Conservation (phyloP, 2,797 vertebrate genomes). For the Acropternis orthonyx region DNA sequence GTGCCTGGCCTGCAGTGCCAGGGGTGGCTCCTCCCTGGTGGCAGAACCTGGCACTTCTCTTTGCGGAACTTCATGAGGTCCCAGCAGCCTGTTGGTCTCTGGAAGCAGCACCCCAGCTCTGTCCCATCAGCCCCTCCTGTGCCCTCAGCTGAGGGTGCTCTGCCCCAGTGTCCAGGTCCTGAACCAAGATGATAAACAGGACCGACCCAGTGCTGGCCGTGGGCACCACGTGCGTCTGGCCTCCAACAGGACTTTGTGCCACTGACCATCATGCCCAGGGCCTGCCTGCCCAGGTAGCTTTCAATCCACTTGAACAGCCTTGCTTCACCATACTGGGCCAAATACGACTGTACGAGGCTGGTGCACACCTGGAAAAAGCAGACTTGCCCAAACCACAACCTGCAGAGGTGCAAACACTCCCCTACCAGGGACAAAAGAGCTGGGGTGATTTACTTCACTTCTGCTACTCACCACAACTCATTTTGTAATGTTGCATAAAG, state of each 20-base stretch:
- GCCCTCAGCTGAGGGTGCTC: rapidly evolving
- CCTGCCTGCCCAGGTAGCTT: neutral
- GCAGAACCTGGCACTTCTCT: neutral
- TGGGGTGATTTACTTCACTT: neutral
- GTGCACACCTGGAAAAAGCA: neutral
- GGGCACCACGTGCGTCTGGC: too few relatives aligned
- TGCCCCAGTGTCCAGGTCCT: rapidly evolving
- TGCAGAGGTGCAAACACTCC: neutral
- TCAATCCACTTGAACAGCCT: neutral
- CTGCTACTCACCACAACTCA: neutral
- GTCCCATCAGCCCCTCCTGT: rapidly evolving
- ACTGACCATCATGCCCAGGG: rapidly evolving
- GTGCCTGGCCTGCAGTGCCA: too few relatives aligned
- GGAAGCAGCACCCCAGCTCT: neutral
- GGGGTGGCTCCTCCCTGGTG: neutral
- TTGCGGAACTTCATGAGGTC: rapidly evolving
- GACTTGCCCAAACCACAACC: neutral
- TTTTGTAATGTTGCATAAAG: rapidly evolving
- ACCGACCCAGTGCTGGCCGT: too few relatives aligned
- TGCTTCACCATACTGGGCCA: rapidly evolving
- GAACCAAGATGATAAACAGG: neutral
- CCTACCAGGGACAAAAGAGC: rapidly evolving
- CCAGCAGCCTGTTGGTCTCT: too few relatives aligned
- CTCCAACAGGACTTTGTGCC: neutral
- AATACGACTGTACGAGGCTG: rapidly evolving